Percentiles rank a stretch among this genome's conserved stretches.
These are phyloP conservation scores for Trachelus stipa DNA, from an alignment of 2,888 invertebrate species.

Conservation along the genomic window DNA sequence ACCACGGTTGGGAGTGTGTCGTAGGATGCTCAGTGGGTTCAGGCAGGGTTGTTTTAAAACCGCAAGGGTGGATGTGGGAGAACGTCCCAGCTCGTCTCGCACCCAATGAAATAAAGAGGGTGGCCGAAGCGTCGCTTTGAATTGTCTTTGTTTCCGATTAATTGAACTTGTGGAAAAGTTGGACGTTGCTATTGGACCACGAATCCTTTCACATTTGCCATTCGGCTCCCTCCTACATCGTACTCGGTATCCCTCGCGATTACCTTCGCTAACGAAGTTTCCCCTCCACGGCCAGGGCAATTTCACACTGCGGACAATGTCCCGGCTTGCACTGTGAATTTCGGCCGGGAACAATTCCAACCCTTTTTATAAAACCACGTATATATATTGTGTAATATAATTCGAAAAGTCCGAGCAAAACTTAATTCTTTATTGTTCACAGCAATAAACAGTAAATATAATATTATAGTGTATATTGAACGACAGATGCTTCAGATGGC, in stretches of 20 bases:
- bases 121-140: conserved; percentile 24
- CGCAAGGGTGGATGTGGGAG: conserved; percentile 23
- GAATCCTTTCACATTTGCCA: background rate
- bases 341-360: background rate
- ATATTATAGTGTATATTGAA: background rate
- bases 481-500: background rate
- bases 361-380: background rate
- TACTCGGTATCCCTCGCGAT: background rate
- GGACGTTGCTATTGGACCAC: background rate
- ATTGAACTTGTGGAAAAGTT: conserved; percentile 21
- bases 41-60: conserved; percentile 28
- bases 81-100: conserved; percentile 19
- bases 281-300: background rate
- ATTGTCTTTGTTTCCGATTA: conserved; percentile 37
- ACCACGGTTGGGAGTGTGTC: background rate
- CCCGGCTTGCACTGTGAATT: background rate
- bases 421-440: background rate
- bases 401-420: background rate
- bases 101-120: conserved; percentile 22
- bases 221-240: background rate
- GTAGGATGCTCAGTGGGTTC: background rate
- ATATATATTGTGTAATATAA: background rate
- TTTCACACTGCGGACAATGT: background rate
- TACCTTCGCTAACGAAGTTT: background rate
- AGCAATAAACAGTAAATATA: background rate